These are phyloP conservation scores for Coecobrya sp. DNA, from an alignment of 2,888 invertebrate species.

Conservation along the genomic window DNA sequence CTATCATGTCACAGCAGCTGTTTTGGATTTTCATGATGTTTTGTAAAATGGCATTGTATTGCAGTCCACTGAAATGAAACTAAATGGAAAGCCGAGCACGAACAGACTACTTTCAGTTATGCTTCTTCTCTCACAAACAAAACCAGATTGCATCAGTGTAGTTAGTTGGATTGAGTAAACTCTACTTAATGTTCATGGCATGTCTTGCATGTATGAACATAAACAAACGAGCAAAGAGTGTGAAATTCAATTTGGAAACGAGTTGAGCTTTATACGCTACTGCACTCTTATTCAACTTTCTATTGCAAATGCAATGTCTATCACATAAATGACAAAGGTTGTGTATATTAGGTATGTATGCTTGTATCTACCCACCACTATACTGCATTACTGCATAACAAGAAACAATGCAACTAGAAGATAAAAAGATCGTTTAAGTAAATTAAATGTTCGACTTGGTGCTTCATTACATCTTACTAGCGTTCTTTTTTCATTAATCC, in stretches of 20 bases:
- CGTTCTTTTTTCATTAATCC: neutral
- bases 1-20: constrained; percentile 25
- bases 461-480: constrained; percentile 7
- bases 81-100: neutral
- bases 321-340: neutral
- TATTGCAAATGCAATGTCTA: neutral
- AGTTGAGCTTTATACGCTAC: constrained; percentile 1
- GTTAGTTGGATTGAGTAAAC: constrained; percentile 55
- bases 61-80: neutral
- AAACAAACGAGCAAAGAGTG: constrained; percentile 47
- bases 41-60: constrained; percentile 11
- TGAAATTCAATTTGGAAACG: constrained; percentile 58
- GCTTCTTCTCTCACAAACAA: constrained; percentile 20
- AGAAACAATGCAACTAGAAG: neutral
- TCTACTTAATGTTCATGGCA: constrained; percentile 65
- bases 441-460: constrained; percentile 34
- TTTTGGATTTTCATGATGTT: constrained; percentile 45
- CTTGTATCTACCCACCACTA: too few species aligned
- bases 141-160: constrained; percentile 63
- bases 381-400: too few species aligned
- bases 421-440: constrained; percentile 56
- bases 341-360: too few species aligned
- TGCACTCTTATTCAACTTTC: neutral
- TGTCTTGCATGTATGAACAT: constrained; percentile 55
- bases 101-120: neutral